phyloP scores from a whole-genome alignment of 2,888 invertebrate species.

The Galerucella pusilla region DNA sequence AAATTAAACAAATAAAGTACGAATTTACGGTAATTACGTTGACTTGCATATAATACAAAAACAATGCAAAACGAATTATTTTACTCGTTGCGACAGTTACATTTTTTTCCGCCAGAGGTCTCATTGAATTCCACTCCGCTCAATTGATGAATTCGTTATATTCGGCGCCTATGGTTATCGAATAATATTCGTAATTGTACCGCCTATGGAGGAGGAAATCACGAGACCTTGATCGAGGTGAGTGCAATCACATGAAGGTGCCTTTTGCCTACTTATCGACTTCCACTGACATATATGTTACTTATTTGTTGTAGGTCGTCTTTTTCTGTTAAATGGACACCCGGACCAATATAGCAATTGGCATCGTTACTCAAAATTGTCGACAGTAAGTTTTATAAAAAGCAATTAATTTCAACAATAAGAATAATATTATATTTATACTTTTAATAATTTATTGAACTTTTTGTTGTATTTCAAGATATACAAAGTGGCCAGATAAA shows the following conservation, averaged over 20 bases:
- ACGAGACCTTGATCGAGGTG: conserved; percentile 64
- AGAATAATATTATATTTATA: background rate
- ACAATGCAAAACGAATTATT: too few species aligned
- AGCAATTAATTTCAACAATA: background rate
- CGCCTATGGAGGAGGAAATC: conserved; percentile 56
- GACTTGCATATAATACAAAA: too few species aligned
- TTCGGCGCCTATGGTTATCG: background rate
- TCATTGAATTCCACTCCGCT: too few species aligned
- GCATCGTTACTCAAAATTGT: background rate
- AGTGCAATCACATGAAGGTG: conserved; percentile 62
- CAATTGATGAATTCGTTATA: too few species aligned
- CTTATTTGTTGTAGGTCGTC: conserved; percentile 34
- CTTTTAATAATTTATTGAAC: too few species aligned
- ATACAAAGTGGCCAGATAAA: too few species aligned
- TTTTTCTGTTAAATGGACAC: conserved; percentile 5
- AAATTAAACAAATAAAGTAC: too few species aligned
- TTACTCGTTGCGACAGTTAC: too few species aligned
- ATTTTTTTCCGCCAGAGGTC: too few species aligned
- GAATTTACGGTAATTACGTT: too few species aligned
- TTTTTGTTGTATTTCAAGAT: too few species aligned
- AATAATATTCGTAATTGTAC: background rate
- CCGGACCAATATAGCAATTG: conserved; percentile 6
- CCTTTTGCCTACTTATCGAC: conserved; percentile 62
- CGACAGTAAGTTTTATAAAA: background rate
- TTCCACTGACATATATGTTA: conserved; percentile 55